Percentiles rank a stretch among this genome's conserved stretches.
These are phyloP conservation scores for Caenorhabditis sp. DNA, from an alignment of 2,888 invertebrate species.

Conservation along the genomic window DNA sequence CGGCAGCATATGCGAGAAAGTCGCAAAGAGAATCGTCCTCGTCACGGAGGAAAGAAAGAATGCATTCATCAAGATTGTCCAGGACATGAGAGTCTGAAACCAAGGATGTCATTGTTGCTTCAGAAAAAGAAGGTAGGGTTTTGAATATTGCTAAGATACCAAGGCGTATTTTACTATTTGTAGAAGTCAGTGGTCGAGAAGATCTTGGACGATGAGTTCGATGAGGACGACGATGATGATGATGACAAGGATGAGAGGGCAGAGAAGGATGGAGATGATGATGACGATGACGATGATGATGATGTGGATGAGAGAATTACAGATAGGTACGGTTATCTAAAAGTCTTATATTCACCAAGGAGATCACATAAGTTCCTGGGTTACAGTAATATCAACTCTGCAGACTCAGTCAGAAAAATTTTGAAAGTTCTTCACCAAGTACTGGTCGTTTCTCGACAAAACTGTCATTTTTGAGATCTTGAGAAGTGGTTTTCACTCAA, in stretches of 20 bases:
- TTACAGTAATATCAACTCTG: no score
- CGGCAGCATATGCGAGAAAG: conserved; percentile 48
- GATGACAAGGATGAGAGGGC: conserved; percentile 62
- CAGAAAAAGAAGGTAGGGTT: conserved; percentile 46
- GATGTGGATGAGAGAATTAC: conserved; percentile 37
- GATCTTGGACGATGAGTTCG: conserved; percentile 47
- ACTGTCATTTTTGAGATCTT: no score
- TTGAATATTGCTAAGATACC: background rate
- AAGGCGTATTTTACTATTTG: conserved; percentile 4
- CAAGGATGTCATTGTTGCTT: conserved; percentile 52
- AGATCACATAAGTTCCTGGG: no score
- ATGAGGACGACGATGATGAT: conserved; percentile 67
- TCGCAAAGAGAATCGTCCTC: conserved; percentile 36
- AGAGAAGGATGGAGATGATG: conserved; percentile 32
- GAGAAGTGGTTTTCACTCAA: no score
- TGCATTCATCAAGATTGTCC: conserved; percentile 60
- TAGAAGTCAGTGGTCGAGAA: conserved; percentile 36
- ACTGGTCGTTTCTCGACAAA: no score
- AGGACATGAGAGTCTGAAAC: conserved; percentile 46
- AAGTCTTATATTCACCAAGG: background rate
- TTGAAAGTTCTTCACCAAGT: no score
- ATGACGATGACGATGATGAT: conserved; percentile 62
- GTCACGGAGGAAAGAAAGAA: conserved; percentile 28
- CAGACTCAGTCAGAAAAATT: no score
- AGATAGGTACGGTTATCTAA: conserved; percentile 21